Evolutionary conservation across 2,113 vertebrate species (phyloP), one percentile per base, ranked within the genome.

Genomic region (Etheostoma spectabile): DNA sequence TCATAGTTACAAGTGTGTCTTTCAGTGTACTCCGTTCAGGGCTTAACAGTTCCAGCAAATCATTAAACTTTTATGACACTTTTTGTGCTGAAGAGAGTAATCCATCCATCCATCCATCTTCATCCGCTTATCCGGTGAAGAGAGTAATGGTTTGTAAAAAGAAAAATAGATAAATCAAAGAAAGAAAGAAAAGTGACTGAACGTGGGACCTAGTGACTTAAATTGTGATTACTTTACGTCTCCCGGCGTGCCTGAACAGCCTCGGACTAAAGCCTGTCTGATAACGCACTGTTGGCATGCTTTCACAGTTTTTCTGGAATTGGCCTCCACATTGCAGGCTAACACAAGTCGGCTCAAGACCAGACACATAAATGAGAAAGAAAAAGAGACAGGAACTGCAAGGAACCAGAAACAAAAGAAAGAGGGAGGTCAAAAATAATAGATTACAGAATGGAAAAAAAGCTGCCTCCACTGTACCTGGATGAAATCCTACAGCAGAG

Each of bases 391-490:
- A 56, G 42, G 46, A 33, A 66, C 0, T 59, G 22, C 8, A 24
- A 8, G n/a, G 18, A 51, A 46, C 19, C 46, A 79, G 18, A 81
- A 64, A 79, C 13, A 74, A 56, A 56, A 38, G 2, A 74, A 78
- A 33, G 56, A 76, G 42, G 33, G n/a, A 71, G 22, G 42, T 30
- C 12, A 61, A 74, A 33, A 74, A 73, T 27, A 27, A 55, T 22
- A 57, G 51, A 61, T 72, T 60, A 80, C 35, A 64, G 67, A 86
- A 77, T 84, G 73, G 61, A 66, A 57, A 5, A 57, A 5, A 81
- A 56, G 14, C 51, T 83, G 53, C 85, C 56, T 83, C 57, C 68
- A 83, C 88, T 60, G 83, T 95, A 95, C 94, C 95, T 95, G 90
- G 69, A 79, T 80, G 66, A 24, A 83, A 74, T 93, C 92, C 91